Percentiles rank a stretch among this genome's conserved stretches.
Evolutionary conservation across 1,140 invertebrate species (phyloP).

Genomic region (Drosophila sp.): DNA sequence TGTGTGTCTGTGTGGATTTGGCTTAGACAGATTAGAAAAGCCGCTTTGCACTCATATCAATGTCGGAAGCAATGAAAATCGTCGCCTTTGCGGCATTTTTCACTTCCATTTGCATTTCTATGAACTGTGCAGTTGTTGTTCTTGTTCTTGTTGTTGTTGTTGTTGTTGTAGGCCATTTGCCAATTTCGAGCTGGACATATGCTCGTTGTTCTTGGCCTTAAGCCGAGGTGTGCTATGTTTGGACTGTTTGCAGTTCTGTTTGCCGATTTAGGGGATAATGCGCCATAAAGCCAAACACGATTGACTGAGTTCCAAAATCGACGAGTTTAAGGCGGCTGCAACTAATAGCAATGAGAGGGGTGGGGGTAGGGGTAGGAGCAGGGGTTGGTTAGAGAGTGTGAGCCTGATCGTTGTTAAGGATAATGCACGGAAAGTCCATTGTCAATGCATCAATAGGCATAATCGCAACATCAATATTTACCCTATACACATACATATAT

Average conservation of each 20-base stretch:
- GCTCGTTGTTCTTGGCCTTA: slow-evolving; percentile 25
- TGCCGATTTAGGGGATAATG: slow-evolving; percentile 81
- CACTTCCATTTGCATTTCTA: slow-evolving; percentile 32
- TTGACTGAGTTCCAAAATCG: slow-evolving; percentile 63
- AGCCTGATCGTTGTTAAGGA: slow-evolving; percentile 58
- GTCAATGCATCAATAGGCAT: slow-evolving; percentile 73
- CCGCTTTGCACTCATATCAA: slow-evolving; percentile 25
- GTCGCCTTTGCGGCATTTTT: neutral
- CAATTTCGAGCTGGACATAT: slow-evolving; percentile 5
- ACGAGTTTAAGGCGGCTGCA: slow-evolving; percentile 42
- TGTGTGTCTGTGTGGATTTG: neutral
- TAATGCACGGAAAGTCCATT: slow-evolving; percentile 73
- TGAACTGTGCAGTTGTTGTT: slow-evolving; percentile 5
- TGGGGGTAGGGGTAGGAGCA: neutral
- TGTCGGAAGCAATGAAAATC: slow-evolving; percentile 26
- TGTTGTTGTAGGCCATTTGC: slow-evolving; percentile 23
- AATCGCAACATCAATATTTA: slow-evolving; percentile 82
- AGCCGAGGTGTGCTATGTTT: slow-evolving; percentile 29
- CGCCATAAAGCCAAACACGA: slow-evolving; percentile 80
- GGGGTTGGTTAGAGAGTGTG: neutral
- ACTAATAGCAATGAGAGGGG: slow-evolving; percentile 51
- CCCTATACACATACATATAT: slow-evolving; percentile 21
- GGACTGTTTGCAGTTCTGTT: slow-evolving; percentile 77
- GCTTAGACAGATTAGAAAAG: slow-evolving; percentile 28
- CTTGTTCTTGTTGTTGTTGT: too few relatives aligned